Percentiles rank a stretch among this genome's conserved stretches.
Evolutionary conservation across 1,140 invertebrate species (phyloP).

Genomic region (Campoletis sonorensis): DNA sequence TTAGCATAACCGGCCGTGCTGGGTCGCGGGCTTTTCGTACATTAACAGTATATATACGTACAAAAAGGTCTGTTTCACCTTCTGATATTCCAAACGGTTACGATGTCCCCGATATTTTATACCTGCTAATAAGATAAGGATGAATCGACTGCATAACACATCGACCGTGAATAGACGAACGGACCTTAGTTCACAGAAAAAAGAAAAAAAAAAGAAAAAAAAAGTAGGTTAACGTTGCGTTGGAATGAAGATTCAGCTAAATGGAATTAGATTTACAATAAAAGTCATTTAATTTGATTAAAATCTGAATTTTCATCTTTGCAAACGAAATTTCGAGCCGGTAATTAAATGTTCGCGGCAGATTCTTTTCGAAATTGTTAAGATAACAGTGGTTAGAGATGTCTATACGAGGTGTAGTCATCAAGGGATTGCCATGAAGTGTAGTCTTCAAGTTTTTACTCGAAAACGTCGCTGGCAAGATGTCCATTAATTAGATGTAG

Average conservation of each 20-base stretch:
- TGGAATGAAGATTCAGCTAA: background rate
- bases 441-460: too few relatives aligned
- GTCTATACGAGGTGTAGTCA: too few relatives aligned
- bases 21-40: slow-evolving; percentile 59
- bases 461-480: too few relatives aligned
- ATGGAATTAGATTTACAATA: background rate
- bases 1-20: slow-evolving; percentile 68
- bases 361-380: too few relatives aligned
- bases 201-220: too few relatives aligned
- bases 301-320: too few relatives aligned
- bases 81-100: slow-evolving; percentile 23
- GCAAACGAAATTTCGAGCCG: too few relatives aligned
- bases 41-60: background rate
- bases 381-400: too few relatives aligned
- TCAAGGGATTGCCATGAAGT: too few relatives aligned
- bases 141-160: slow-evolving; percentile 9
- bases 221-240: background rate
- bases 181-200: background rate
- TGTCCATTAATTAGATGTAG: too few relatives aligned
- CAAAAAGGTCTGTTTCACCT: background rate
- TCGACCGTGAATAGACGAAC: background rate
- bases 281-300: too few relatives aligned
- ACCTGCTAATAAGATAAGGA: slow-evolving; percentile 25
- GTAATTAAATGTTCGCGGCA: too few relatives aligned
- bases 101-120: slow-evolving; percentile 32